A percentile compares a stretch with the other conserved stretches of the same genome.
These are phyloP conservation scores for Notothenia coriiceps DNA, from an alignment of 2,113 vertebrate genomes.

Conservation along the genomic window DNA sequence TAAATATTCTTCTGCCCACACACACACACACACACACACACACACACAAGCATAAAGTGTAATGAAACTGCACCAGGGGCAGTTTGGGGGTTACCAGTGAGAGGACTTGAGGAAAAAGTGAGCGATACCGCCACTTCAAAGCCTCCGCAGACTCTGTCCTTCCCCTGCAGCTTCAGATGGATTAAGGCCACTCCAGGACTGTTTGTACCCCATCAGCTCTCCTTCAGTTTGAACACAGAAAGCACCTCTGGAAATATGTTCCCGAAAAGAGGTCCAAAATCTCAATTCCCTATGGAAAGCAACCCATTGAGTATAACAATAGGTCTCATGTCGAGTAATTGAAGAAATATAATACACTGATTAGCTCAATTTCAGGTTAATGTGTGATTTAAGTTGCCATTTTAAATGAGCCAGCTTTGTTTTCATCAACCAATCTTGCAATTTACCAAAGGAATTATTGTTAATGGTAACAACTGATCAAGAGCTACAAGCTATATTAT, in stretches of 20 bases:
- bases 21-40: conserved; percentile 7
- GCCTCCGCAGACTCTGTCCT: conserved; percentile 19
- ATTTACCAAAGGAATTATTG: neutral
- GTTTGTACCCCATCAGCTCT: conserved; percentile 30
- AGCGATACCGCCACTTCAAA: conserved; percentile 57
- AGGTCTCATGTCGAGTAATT: neutral
- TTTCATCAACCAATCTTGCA: no score
- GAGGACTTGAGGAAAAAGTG: conserved; percentile 21
- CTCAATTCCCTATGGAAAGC: neutral
- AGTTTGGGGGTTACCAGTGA: conserved; percentile 29
- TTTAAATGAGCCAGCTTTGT: neutral
- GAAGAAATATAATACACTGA: neutral
- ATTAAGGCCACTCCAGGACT: conserved; percentile 60
- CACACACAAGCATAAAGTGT: conserved; percentile 6
- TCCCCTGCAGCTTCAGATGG: conserved; percentile 46
- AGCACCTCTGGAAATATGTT: conserved; percentile 1
- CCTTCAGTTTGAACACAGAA: neutral
- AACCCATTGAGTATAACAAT: neutral
- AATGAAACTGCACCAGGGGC: conserved; percentile 48
- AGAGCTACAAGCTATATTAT: neutral
- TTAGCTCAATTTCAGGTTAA: neutral
- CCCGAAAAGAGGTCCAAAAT: conserved; percentile 11
- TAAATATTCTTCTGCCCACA: conserved; percentile 31
- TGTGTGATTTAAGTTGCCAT: neutral
- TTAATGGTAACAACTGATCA: neutral